phyloP scores from a whole-genome alignment of 2,888 invertebrate genomes.

The Branchinecta sandiegonensis region DNA sequence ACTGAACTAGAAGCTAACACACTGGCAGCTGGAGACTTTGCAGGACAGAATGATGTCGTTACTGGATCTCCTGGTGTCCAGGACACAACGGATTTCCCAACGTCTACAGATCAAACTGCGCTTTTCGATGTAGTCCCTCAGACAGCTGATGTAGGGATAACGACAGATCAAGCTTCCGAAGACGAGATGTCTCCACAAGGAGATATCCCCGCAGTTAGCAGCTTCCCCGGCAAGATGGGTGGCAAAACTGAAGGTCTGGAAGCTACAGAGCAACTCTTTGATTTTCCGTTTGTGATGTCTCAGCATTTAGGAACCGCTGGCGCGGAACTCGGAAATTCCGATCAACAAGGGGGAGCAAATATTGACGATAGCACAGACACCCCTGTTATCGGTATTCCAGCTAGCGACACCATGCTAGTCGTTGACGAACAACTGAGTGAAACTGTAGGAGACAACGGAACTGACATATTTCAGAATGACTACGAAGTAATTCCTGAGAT shows the following conservation, averaged over 20 bases:
- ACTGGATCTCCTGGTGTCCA: too few species aligned
- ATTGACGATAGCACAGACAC: neutral
- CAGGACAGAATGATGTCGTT: too few species aligned
- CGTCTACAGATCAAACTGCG: neutral
- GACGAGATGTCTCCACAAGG: too few species aligned
- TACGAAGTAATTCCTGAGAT: neutral
- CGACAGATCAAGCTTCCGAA: too few species aligned
- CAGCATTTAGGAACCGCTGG: too few species aligned
- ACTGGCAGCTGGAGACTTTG: too few species aligned
- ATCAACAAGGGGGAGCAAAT: neutral
- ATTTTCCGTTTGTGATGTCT: too few species aligned
- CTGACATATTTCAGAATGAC: conserved; percentile 8
- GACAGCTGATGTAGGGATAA: neutral
- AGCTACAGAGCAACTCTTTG: neutral
- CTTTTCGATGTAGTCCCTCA: neutral
- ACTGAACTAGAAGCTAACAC: too few species aligned
- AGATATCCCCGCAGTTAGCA: too few species aligned
- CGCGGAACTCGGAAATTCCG: too few species aligned
- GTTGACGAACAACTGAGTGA: conserved; percentile 1
- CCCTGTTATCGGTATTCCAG: neutral
- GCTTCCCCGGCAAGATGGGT: too few species aligned
- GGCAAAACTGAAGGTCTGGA: neutral
- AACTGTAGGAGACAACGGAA: neutral
- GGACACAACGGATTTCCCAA: neutral
- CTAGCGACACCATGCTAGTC: neutral